phyloP scores from a whole-genome alignment of 64 coral and sea anemone species.

The Dendrophyllia cribrosa region DNA sequence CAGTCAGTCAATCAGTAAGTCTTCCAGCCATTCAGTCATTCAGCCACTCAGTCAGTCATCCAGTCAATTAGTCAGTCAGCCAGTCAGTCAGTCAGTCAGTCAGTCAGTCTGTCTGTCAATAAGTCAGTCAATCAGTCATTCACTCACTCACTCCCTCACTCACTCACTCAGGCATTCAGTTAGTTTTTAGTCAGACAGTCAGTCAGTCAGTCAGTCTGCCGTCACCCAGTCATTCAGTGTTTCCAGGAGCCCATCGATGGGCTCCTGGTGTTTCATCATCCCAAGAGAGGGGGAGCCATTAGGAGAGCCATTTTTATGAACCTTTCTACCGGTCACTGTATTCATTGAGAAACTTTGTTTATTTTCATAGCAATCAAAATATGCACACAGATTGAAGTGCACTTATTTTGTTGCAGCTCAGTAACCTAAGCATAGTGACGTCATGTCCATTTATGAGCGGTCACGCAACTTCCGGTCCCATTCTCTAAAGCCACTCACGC shows the following conservation, averaged over 20 bases:
- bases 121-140: not conserved
- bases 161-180: no score
- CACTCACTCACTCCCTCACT: no score
- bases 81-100: not conserved
- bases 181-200: not conserved
- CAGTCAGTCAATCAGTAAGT: no score
- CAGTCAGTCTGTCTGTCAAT: not conserved
- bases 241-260: not conserved
- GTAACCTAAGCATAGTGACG: not conserved
- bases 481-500: constrained; percentile 30
- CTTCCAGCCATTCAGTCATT: no score
- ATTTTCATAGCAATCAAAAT: no score
- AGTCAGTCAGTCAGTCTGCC: not conserved
- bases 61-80: not conserved
- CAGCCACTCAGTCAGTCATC: no score
- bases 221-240: not conserved
- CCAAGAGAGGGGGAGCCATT: no score
- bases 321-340: no score
- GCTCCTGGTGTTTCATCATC: no score
- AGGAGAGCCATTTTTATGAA: no score
- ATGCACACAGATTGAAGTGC: no score
- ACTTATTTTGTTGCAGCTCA: not conserved
- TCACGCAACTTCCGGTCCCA: constrained; percentile 2
- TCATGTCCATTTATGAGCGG: constrained; percentile 5
- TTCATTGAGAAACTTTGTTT: no score